These are phyloP conservation scores for Catagonus wagneri DNA, from an alignment of 2,113 vertebrate genomes.

Conservation along the genomic window DNA sequence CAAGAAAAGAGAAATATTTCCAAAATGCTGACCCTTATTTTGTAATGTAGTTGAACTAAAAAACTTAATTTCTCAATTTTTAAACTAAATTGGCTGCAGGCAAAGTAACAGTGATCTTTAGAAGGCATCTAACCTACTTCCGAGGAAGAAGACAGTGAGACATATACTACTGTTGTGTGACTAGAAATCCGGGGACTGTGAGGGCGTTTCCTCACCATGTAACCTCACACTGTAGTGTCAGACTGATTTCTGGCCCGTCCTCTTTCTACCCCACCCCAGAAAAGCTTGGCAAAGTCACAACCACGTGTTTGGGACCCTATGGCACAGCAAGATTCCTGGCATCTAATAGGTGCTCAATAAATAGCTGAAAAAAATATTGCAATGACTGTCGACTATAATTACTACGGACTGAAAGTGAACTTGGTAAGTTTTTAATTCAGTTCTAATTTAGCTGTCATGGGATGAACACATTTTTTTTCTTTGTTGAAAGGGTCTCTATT, in stretches of 20 bases:
- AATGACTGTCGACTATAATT: not conserved
- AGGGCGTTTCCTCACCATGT: not conserved
- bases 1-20: not conserved
- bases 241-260: not conserved
- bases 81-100: not conserved
- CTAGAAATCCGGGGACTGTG: not conserved
- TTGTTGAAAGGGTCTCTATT: not conserved
- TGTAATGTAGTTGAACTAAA: not conserved
- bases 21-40: not conserved
- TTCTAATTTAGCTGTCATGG: not conserved
- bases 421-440: not conserved
- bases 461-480: not conserved
- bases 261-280: not conserved
- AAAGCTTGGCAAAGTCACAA: not conserved
- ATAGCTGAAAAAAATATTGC: not conserved
- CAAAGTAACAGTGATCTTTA: not conserved
- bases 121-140: not conserved
- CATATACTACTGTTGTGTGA: not conserved
- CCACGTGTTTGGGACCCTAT: not conserved
- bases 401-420: not conserved
- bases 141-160: not conserved
- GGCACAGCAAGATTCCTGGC: not conserved
- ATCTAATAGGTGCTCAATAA: not conserved
- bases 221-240: not conserved
- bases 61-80: not conserved